A percentile compares a stretch with the other conserved stretches of the same genome.
Evolutionary conservation across 2,888 invertebrate species (phyloP).

Genomic region (Odontomyia ornata): DNA sequence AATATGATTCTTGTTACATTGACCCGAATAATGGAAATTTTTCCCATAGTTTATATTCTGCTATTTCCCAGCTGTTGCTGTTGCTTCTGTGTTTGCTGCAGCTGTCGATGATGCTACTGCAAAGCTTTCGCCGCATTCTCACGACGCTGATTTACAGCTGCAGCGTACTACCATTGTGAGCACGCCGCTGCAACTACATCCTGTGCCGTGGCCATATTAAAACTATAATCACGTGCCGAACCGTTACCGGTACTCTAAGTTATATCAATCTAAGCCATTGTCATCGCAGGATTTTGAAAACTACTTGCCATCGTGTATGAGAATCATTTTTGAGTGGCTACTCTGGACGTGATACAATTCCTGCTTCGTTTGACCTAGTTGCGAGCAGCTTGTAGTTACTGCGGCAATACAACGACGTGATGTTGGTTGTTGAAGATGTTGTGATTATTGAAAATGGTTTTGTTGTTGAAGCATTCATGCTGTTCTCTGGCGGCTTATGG

Average conservation of each 20-base stretch:
- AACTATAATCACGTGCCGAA: constrained; percentile 78
- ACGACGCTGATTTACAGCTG: constrained; percentile 67
- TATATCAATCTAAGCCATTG: constrained; percentile 72
- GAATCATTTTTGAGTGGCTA: constrained; percentile 77
- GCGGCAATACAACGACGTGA: constrained; percentile 65
- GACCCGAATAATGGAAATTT: too few species aligned
- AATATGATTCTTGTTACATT: too few species aligned
- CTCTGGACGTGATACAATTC: constrained; percentile 69
- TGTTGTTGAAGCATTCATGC: too few species aligned
- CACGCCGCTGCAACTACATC: constrained; percentile 66
- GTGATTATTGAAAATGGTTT: constrained; percentile 64
- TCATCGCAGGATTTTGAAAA: constrained; percentile 77
- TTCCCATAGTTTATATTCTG: too few species aligned
- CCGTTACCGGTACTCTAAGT: constrained; percentile 70
- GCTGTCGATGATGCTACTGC: constrained; percentile 67
- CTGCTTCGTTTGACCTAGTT: constrained; percentile 67
- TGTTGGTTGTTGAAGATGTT: constrained; percentile 65
- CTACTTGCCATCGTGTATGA: constrained; percentile 88
- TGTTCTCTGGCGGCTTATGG: too few species aligned
- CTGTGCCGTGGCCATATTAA: constrained; percentile 68
- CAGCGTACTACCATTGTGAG: constrained; percentile 81
- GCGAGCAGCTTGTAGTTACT: constrained; percentile 65
- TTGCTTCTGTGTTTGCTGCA: constrained; percentile 64
- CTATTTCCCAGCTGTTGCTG: constrained; percentile 63
- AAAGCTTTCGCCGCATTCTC: constrained; percentile 69